A percentile compares a stretch with the other conserved stretches of the same genome.
phyloP scores from a whole-genome alignment of 2,888 invertebrate genomes.

The Machimus rusticus region DNA sequence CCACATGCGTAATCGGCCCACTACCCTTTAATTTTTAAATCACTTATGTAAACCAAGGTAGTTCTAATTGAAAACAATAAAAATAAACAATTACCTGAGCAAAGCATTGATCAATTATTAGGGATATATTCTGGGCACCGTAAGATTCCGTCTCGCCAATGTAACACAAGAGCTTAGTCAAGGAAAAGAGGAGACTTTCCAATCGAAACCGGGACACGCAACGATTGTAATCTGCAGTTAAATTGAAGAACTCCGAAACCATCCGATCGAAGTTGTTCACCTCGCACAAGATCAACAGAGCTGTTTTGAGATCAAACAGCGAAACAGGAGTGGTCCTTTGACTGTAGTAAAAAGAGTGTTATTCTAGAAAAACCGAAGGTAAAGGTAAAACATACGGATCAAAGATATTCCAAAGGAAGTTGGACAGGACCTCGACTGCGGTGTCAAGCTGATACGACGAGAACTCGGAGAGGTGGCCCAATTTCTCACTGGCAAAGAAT shows the following conservation, averaged over 20 bases:
- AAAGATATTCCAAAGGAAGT: constrained; percentile 62
- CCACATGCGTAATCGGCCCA: too few relatives aligned
- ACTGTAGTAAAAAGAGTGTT: constrained; percentile 49
- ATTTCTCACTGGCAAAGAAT: constrained; percentile 59
- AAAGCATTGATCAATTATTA: constrained; percentile 58
- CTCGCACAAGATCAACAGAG: constrained; percentile 59
- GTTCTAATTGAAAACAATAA: background rate
- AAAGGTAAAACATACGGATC: constrained; percentile 56
- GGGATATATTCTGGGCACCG: constrained; percentile 55
- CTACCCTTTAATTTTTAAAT: too few relatives aligned
- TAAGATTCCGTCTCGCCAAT: constrained; percentile 59
- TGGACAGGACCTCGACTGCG: constrained; percentile 55
- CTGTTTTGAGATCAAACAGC: constrained; percentile 58
- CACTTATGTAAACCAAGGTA: too few relatives aligned
- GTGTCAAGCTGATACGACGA: constrained; percentile 52
- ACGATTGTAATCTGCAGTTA: constrained; percentile 55
- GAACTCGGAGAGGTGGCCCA: constrained; percentile 51
- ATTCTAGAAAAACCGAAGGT: background rate
- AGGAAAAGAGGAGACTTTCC: constrained; percentile 56
- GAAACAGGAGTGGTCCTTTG: constrained; percentile 58
- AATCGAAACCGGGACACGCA: constrained; percentile 58
- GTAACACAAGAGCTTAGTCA: constrained; percentile 58
- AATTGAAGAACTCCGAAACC: constrained; percentile 55
- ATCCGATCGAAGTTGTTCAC: constrained; percentile 56
- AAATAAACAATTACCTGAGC: constrained; percentile 44